phyloP scores from a whole-genome alignment of 2,888 invertebrate genomes.

The Andrena camellia region DNA sequence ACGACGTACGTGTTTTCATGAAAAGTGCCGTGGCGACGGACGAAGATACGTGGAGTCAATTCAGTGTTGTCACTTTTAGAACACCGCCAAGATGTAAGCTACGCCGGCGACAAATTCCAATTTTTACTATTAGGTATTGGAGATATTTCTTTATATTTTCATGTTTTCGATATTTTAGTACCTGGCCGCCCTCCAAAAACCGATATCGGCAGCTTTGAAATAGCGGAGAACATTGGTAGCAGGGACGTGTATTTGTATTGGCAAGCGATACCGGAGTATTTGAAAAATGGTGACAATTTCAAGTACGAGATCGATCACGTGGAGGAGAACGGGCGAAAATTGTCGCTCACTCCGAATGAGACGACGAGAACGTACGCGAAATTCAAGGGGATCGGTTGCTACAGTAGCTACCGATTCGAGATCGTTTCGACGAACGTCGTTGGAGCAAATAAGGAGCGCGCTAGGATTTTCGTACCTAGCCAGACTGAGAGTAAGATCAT shows the following conservation, averaged over 20 bases:
- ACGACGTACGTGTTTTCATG: slow-evolving; percentile 90
- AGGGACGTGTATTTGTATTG: slow-evolving; percentile 91
- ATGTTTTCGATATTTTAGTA: slow-evolving; percentile 78
- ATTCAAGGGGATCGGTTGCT: slow-evolving; percentile 86
- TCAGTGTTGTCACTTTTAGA: slow-evolving; percentile 87
- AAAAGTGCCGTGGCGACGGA: slow-evolving; percentile 86
- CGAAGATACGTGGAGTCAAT: slow-evolving; percentile 90
- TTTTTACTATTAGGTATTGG: neutral
- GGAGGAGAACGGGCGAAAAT: slow-evolving; percentile 83
- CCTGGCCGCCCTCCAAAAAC: slow-evolving; percentile 90
- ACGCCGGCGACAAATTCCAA: slow-evolving; percentile 7
- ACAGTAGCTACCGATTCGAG: slow-evolving; percentile 86
- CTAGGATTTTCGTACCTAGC: slow-evolving; percentile 88
- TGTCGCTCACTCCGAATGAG: slow-evolving; percentile 86
- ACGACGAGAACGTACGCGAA: slow-evolving; percentile 88
- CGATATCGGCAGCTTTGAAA: slow-evolving; percentile 91
- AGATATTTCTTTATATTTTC: slow-evolving; percentile 33
- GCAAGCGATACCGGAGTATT: slow-evolving; percentile 90
- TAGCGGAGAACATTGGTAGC: slow-evolving; percentile 85
- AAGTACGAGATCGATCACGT: slow-evolving; percentile 88
- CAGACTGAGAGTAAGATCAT: slow-evolving; percentile 85
- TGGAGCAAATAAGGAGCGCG: slow-evolving; percentile 87
- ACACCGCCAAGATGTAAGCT: slow-evolving; percentile 86
- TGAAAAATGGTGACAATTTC: slow-evolving; percentile 92
- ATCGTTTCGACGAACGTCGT: slow-evolving; percentile 88